Base-by-base conservation (phyloP, 2,113 vertebrate species). In the Pygoscelis antarcticus region DNA sequence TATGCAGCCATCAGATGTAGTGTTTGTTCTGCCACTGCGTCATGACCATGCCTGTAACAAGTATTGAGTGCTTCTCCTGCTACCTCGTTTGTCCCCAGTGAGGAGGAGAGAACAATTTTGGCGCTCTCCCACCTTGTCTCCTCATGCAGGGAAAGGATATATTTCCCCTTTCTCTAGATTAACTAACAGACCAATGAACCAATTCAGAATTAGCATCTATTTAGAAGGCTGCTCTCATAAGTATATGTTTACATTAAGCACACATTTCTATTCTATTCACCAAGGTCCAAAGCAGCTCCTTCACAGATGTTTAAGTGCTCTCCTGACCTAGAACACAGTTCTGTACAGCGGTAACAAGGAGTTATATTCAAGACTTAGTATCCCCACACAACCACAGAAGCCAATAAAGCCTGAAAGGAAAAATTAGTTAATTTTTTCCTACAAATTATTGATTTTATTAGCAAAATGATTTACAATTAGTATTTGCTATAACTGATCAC, bases 1-100 rank as follows among this genome's bases (percentile, higher is more conserved):
- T 42, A 2, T 49, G 55, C 52, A 44, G n/a, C 20, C 16, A 10
- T 15, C 38, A 54, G 29, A 10, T 1, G 1, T 2, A 16, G 38
- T n/a, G 25, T 25, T 51, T 40, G 38, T 34, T 83, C 81, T 83
- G 27, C 52, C 52, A 5, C 57, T 2, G 4, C 71, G 21, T 49
- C 30, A 9, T 46, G 30, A 6, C 40, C 2, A 2, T 32, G 27
- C 13, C 75, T 57, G 52, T 47, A 27, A 40, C 46, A 66, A 57
- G 8, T 16, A 22, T 0, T 26, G 27, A 22, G 13, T 7, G 19
- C 51, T 60, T 38, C 55, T 49, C 12, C 47, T 29, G 0, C 20
- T 12, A 4, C 23, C 52, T 49, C 1, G 0, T 15, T 64, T 29
- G 52, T 84, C 29, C 30, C 23, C 23, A 32, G 4, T 7, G 23